Evolutionary conservation across 2,888 invertebrate genomes (phyloP), one percentile per base, ranked within the genome.

Genomic region (Eilema sororculum): DNA sequence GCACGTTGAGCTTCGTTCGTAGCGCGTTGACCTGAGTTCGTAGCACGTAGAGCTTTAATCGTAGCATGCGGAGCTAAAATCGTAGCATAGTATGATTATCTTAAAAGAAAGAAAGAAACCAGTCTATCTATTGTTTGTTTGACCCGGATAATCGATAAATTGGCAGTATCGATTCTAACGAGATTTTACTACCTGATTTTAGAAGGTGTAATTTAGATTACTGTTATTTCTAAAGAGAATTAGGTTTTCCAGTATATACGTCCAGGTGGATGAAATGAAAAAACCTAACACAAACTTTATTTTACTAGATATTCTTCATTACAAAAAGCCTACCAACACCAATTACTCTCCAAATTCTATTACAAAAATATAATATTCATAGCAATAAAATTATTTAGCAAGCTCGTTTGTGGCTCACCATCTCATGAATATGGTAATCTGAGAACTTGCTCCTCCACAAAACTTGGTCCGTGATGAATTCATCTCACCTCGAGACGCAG

Each of bases 61-160:
- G 80, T 78, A 78, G 75, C 75, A 62, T 71, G 71, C 68, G 67
- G 41, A 16, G 16, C n/a, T n/a, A 9, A 9, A 67, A 57, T 22
- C 73, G 70, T 70, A 71, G 68, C 67, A 52, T 67, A 41, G 74
- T 79, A 71, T 65, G 71, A 25, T 24, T 12, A 37, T 37, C 13
- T 10, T 33, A 8, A 37, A 37, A 12, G 13, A 37, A 37, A 37
- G 10, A 37, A 37, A n/a, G n/a, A n/a, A n/a, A n/a, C n/a, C n/a
- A 12, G 4, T 12, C 8, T 33, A 13, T 16, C 41, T 13, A 0
- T 41, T 41, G 41, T 41, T 41, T 41, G 37, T 41, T 41, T 13
- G 4, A 16, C 16, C 41, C 16, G 41, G 16, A 41, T 41, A 41
- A 16, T 41, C 41, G 13, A 16, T 1, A 4, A 41, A 41, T 3